These are phyloP conservation scores for Macrophya alboannulata DNA, from an alignment of 2,888 invertebrate species.

Conservation along the genomic window DNA sequence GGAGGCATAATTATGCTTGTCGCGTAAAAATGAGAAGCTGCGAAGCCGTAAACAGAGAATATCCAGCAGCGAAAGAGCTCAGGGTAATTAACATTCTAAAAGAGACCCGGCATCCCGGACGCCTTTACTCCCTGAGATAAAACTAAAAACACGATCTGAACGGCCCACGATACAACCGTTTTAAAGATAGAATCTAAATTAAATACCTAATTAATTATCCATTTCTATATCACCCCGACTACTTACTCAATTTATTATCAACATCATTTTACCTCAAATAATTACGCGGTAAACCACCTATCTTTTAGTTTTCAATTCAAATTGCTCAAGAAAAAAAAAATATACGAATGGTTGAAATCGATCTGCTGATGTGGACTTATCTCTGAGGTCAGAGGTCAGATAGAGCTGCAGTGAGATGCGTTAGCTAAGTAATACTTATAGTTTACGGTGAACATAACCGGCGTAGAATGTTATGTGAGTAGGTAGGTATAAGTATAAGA, in stretches of 20 bases:
- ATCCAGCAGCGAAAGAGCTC: slow-evolving; percentile 62
- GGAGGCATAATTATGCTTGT: slow-evolving; percentile 72
- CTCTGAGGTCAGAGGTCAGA: neutral
- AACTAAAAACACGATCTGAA: slow-evolving; percentile 49
- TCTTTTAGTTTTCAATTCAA: too few relatives aligned
- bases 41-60: slow-evolving; percentile 64
- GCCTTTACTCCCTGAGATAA: slow-evolving; percentile 43
- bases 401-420: neutral
- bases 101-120: slow-evolving; percentile 49
- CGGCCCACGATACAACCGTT: slow-evolving; percentile 57
- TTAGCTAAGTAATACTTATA: neutral
- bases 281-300: neutral
- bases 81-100: slow-evolving; percentile 65
- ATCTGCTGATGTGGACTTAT: neutral
- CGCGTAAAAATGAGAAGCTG: slow-evolving; percentile 71
- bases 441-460: neutral
- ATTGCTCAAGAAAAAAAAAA: too few relatives aligned
- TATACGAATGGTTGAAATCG: neutral
- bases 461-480: neutral
- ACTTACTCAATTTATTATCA: neutral
- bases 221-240: slow-evolving; percentile 47
- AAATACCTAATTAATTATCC: slow-evolving; percentile 74
- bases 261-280: neutral
- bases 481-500: neutral
- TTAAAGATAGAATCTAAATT: slow-evolving; percentile 73